Base-by-base conservation (phyloP, 2,797 vertebrate species). In the Hipposideros larvatus region DNA sequence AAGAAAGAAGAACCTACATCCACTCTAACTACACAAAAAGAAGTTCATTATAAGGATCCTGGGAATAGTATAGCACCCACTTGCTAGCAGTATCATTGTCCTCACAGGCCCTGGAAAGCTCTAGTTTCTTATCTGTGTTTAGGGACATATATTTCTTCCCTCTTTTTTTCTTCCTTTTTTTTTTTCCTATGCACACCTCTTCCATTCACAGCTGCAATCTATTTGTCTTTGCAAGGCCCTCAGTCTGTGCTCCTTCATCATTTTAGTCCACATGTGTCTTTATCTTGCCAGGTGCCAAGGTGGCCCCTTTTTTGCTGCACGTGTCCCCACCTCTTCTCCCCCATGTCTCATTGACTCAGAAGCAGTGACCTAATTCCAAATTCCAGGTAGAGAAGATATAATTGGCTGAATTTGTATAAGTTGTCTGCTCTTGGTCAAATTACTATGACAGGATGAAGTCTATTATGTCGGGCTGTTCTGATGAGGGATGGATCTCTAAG, bases 341-440 rank as follows among this genome's bases (percentile, higher is more conserved):
- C 61, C 24, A 21, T 37, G 83, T 13, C 19, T 83, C 22, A n/a
- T 43, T 59, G 55, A 77, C 28, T 73, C 86, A 61, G 70, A 94
- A 94, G 77, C 43, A 77, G 14, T 66, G 53, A 71, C 19, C 75
- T 66, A 59, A 78, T 92, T 90, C 51, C 53, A 92, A 57, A 87
- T 73, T 78, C 19, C 43, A 79, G 15, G 6, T 63, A 55, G 63
- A 95, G 46, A 90, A 41, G 78, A 55, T 92, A n/a, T 65, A 86
- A 92, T n/a, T 89, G 82, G 16, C 61, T 87, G 37, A 74, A 84
- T 34, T n/a, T 95, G 19, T 92, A 15, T 65, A 82, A 70, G 10
- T 59, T 87, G 19, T 92, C 82, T 97, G 48, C 34, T 78, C 14
- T 65, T 90, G 34, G 34, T 68, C 21, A 80, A 65, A 31, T 94